phyloP scores from a whole-genome alignment of 2,888 invertebrate genomes.

The Nesidiocoris tenuis region DNA sequence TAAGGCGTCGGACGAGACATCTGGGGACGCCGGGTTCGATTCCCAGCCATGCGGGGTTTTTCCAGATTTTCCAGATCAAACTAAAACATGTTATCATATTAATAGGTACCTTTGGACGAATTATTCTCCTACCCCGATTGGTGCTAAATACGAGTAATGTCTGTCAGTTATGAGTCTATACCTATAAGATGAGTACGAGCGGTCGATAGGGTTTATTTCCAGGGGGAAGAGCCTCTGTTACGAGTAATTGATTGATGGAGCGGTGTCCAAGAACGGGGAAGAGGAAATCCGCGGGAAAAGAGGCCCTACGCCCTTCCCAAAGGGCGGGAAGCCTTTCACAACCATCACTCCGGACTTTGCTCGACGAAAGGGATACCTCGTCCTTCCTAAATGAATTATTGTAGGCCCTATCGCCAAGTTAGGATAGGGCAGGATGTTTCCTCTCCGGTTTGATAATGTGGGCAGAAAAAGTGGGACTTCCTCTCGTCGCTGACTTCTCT shows the following conservation, averaged over 20 bases:
- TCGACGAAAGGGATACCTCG: background rate
- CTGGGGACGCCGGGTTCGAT: no score
- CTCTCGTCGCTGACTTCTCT: no score
- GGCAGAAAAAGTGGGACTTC: background rate
- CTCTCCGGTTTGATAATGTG: background rate
- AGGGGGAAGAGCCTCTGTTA: background rate
- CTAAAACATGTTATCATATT: no score
- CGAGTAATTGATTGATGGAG: background rate
- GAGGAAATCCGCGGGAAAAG: background rate
- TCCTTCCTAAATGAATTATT: background rate
- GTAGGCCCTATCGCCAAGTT: background rate
- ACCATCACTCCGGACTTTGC: background rate
- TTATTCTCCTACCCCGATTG: no score
- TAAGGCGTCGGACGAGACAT: no score
- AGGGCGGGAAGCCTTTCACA: no score
- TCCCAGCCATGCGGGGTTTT: no score
- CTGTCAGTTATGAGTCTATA: no score
- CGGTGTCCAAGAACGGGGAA: background rate
- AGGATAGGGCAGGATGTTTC: background rate
- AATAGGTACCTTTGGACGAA: no score
- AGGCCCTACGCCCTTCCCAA: background rate
- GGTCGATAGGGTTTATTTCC: background rate
- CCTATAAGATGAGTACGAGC: no score
- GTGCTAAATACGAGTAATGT: no score
- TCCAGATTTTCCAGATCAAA: no score